Conservation (phyloP, 2,797 vertebrate genomes). For the Semaprochilodus insignis region DNA sequence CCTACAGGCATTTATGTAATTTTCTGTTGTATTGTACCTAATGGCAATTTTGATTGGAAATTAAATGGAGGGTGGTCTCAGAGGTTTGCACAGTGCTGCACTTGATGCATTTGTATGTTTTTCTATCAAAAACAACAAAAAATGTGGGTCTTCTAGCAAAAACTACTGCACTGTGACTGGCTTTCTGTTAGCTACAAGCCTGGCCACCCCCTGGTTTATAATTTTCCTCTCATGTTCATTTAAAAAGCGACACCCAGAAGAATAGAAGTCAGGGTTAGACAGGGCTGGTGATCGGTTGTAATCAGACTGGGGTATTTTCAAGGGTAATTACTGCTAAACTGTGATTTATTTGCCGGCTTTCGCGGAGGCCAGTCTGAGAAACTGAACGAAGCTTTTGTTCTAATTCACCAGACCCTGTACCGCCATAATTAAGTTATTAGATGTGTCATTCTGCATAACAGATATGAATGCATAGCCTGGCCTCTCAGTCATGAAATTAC, state of each 20-base stretch:
- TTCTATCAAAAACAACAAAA: background rate
- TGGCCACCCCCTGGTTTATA: background rate
- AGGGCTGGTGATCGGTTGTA: background rate
- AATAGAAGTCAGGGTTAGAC: background rate
- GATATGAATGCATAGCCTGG: constrained; percentile 12
- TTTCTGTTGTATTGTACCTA: too few species aligned
- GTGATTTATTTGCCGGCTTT: background rate
- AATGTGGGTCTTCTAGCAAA: background rate
- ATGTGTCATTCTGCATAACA: background rate
- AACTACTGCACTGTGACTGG: background rate
- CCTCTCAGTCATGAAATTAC: constrained; percentile 9
- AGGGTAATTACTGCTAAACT: constrained; percentile 25
- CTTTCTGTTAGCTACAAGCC: background rate
- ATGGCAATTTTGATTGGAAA: too few species aligned
- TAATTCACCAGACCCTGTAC: background rate
- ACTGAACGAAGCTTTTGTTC: background rate
- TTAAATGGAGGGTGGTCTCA: too few species aligned
- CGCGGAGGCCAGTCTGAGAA: background rate
- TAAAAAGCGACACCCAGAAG: background rate
- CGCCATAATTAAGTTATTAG: constrained; percentile 35
- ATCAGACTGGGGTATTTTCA: constrained; percentile 17
- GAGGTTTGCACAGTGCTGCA: too few species aligned
- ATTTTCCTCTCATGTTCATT: background rate
- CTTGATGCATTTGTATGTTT: too few species aligned
- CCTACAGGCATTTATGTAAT: too few species aligned